Conservation (phyloP, 1,140 invertebrate genomes). For the Eupristina koningsbergeri region DNA sequence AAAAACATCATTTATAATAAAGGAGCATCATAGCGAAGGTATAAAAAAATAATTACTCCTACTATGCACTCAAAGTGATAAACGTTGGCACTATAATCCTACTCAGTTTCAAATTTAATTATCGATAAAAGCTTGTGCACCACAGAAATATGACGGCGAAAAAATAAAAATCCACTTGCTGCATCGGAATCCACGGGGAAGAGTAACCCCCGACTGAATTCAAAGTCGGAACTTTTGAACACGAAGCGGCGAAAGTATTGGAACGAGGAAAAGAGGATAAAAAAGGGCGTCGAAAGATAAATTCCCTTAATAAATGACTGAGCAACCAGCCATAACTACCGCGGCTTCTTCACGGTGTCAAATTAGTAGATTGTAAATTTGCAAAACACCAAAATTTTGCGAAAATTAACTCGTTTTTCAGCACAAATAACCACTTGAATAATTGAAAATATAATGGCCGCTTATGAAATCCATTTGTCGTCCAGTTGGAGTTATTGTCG, state of each 20-base stretch:
- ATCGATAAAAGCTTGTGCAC: neutral
- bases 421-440: no score
- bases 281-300: slow-evolving; percentile 64
- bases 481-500: no score
- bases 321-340: slow-evolving; percentile 64
- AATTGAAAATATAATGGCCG: no score
- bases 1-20: neutral
- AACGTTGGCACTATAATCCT: neutral
- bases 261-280: neutral
- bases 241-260: neutral
- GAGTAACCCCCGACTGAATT: neutral
- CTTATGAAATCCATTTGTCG: no score
- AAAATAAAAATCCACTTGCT: slow-evolving; percentile 5
- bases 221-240: neutral
- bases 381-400: neutral
- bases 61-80: neutral
- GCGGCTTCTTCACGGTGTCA: neutral
- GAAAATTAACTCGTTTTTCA: neutral
- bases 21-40: neutral
- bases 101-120: slow-evolving; percentile 5
- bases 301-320: slow-evolving; percentile 71
- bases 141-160: neutral
- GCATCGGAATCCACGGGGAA: neutral
- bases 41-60: neutral
- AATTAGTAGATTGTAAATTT: neutral